Evolutionary conservation across 2,888 invertebrate species (phyloP).

Genomic region (Nemotelus pantherinus): DNA sequence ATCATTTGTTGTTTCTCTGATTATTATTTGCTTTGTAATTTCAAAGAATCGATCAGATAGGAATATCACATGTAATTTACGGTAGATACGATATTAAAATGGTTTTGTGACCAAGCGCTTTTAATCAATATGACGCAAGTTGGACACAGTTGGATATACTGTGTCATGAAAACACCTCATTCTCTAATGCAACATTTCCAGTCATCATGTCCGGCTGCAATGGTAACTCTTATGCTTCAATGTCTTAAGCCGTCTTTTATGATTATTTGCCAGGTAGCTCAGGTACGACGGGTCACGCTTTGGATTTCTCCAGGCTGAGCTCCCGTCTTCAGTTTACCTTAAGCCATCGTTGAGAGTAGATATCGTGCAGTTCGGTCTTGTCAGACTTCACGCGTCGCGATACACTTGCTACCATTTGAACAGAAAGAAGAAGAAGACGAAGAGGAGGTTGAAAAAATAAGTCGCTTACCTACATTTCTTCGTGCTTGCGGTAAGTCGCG

Average conservation of each 20-base stretch:
- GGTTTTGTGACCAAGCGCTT: too few relatives aligned
- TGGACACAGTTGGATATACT: too few relatives aligned
- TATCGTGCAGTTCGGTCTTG: slow-evolving; percentile 21
- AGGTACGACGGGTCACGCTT: slow-evolving; percentile 12
- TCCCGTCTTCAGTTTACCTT: slow-evolving; percentile 27
- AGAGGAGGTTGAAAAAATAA: slow-evolving; percentile 17
- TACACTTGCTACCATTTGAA: neutral
- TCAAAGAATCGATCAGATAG: too few relatives aligned
- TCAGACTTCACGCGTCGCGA: slow-evolving; percentile 21
- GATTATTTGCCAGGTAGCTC: slow-evolving; percentile 24
- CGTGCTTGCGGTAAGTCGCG: slow-evolving; percentile 22
- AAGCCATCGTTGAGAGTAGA: slow-evolving; percentile 32
- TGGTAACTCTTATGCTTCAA: neutral
- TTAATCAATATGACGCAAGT: too few relatives aligned
- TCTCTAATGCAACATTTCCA: neutral
- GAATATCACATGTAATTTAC: too few relatives aligned
- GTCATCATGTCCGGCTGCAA: neutral
- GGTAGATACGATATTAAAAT: too few relatives aligned
- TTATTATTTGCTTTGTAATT: too few relatives aligned
- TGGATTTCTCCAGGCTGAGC: neutral
- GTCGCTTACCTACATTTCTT: slow-evolving; percentile 43
- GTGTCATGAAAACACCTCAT: neutral
- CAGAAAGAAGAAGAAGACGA: neutral
- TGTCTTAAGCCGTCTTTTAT: neutral
- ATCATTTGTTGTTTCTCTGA: too few relatives aligned